Evolutionary conservation across 2,113 vertebrate genomes (phyloP).

Genomic region (Zosterops pallidus): DNA sequence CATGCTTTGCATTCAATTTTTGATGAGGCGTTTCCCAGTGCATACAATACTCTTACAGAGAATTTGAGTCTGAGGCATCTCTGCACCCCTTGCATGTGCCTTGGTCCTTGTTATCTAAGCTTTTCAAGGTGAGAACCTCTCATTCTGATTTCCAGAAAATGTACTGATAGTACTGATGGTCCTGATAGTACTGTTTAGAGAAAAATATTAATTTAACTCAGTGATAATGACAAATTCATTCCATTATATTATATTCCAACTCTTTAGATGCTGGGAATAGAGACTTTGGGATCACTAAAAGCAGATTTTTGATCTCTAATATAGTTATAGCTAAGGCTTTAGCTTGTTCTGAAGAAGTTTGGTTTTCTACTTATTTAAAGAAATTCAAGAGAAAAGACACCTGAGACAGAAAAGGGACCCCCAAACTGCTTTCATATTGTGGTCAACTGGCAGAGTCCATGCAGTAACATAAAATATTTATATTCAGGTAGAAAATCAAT

Average conservation of each 20-base stretch:
- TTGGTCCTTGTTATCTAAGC: not conserved
- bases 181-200: not conserved
- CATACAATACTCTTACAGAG: not conserved
- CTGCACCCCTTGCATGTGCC: not conserved
- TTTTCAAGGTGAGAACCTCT: not conserved
- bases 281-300: not conserved
- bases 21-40: not conserved
- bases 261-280: not conserved
- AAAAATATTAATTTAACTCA: not conserved
- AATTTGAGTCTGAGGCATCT: not conserved
- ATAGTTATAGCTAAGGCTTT: not conserved
- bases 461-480: not conserved
- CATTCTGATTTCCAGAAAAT: not conserved
- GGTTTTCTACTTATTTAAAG: not conserved
- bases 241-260: not conserved
- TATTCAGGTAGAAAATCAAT: not conserved
- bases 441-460: not conserved
- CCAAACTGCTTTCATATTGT: not conserved
- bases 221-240: not conserved
- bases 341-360: not conserved
- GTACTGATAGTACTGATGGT: not conserved
- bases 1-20: not conserved
- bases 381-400: not conserved
- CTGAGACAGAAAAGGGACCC: not conserved
- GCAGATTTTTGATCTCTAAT: not conserved